Evolutionary conservation across 1,140 invertebrate genomes (phyloP), one percentile per base, ranked within the genome.

Genomic region (Sesamia nonagrioides): DNA sequence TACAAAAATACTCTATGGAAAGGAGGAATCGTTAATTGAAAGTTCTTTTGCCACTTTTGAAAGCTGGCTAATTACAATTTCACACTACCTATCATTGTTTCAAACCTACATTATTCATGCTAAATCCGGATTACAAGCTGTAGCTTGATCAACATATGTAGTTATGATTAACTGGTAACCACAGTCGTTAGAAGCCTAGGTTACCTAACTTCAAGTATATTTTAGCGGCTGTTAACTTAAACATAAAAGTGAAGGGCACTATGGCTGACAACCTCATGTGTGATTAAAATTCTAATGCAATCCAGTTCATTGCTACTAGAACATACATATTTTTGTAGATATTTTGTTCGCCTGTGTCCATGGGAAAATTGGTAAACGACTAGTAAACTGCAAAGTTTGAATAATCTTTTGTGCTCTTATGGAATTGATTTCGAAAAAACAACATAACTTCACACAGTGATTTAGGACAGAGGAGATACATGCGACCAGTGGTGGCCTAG

Each of bases 281-380:
- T 73, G 63, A 48, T 68, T 58, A 58, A 73, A 73, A 73, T 73
- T 58, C 52, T 45, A 73, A 73, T 73, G 71, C 17, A 58, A 73
- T 73, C 13, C 71, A n/a, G 71, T 35, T 60, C 71, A 73, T 73
- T 73, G 71, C 71, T 73, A 63, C 18, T 33, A 33, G 6, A 33
- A 21, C 33, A 60, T n/a, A n/a, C n/a, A 33, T 0, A 33, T 35
- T 61, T 61, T 61, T 40, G 8, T 17, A 8, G 37, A 13, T 60
- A 54, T 21, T 6, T 54, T 15, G 50, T 13, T 6, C n/a, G 7
- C 42, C 42, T 45, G 42, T 11, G 42, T 5, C 42, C 11, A 45
- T 45, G 42, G 11, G 42, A 45, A 9, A 56, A 27, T 56, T 3
- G 5, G 48, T 52, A 6, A 52, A n/a, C 5, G 0, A n/a, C n/a